These are phyloP conservation scores for Anarrhichthys ocellatus DNA, from an alignment of 2,113 vertebrate species.

Conservation along the genomic window DNA sequence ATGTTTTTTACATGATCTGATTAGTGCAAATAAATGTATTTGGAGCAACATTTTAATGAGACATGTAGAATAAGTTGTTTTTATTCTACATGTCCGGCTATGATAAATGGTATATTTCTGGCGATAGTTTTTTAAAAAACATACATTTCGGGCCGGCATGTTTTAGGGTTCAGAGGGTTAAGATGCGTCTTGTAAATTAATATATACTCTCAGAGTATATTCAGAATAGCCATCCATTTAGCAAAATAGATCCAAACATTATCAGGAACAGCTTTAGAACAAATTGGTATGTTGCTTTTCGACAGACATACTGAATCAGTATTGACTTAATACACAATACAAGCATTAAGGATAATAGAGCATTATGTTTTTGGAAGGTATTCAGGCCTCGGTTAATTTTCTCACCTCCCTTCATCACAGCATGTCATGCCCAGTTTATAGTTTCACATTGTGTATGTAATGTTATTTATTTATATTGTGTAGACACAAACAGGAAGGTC, in stretches of 20 bases:
- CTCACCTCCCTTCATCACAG: background rate
- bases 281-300: background rate
- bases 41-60: background rate
- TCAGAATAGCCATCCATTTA: background rate
- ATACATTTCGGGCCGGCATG: background rate
- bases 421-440: background rate
- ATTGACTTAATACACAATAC: background rate
- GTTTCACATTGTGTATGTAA: background rate
- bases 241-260: background rate
- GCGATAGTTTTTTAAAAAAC: background rate
- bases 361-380: background rate
- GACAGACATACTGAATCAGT: background rate
- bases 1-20: too few relatives aligned
- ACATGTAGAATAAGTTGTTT: background rate
- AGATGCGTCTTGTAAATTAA: background rate
- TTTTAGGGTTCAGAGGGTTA: background rate
- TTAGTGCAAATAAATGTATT: too few relatives aligned
- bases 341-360: background rate
- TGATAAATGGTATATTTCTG: background rate
- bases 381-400: background rate
- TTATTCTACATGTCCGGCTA: background rate
- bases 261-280: background rate
- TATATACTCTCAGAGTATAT: background rate
- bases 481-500: slow-evolving; percentile 8
- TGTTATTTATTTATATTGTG: background rate